phyloP scores from a whole-genome alignment of 1,140 invertebrate species.

The Nylanderia fulva region DNA sequence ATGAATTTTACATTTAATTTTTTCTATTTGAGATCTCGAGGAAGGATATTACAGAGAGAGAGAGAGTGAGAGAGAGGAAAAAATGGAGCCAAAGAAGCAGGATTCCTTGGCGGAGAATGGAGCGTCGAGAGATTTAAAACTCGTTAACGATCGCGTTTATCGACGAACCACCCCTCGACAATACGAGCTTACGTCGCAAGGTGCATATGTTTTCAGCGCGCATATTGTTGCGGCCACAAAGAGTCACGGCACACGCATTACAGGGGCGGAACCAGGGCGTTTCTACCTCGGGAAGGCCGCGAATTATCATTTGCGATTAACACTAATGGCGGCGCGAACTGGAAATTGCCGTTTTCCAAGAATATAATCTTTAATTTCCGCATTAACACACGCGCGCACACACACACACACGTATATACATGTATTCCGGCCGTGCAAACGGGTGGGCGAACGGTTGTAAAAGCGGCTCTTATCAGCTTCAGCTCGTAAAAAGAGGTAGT shows the following conservation, averaged over 20 bases:
- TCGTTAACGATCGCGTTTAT: slow-evolving; percentile 69
- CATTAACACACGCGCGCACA: neutral
- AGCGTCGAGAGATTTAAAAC: slow-evolving; percentile 62
- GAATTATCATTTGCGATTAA: slow-evolving; percentile 35
- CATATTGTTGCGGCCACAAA: slow-evolving; percentile 64
- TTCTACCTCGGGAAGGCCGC: neutral
- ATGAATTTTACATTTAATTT: too few relatives aligned
- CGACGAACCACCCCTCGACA: slow-evolving; percentile 45
- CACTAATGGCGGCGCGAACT: neutral
- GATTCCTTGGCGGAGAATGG: neutral
- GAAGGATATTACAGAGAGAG: too few relatives aligned
- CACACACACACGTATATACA: too few relatives aligned
- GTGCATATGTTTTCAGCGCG: slow-evolving; percentile 58
- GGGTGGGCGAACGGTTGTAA: too few relatives aligned
- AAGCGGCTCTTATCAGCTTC: neutral
- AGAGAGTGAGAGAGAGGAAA: too few relatives aligned
- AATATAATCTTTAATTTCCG: slow-evolving; percentile 27
- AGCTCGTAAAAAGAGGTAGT: neutral
- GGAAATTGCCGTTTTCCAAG: neutral
- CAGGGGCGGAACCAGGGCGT: slow-evolving; percentile 31
- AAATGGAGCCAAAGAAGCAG: too few relatives aligned
- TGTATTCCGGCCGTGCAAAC: too few relatives aligned
- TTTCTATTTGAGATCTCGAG: too few relatives aligned
- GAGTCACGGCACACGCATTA: slow-evolving; percentile 40
- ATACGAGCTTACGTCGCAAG: slow-evolving; percentile 35